Percentiles rank a stretch among this genome's conserved stretches.
phyloP scores from a whole-genome alignment of 2,888 invertebrate genomes.

The Lumbricus terrestris region DNA sequence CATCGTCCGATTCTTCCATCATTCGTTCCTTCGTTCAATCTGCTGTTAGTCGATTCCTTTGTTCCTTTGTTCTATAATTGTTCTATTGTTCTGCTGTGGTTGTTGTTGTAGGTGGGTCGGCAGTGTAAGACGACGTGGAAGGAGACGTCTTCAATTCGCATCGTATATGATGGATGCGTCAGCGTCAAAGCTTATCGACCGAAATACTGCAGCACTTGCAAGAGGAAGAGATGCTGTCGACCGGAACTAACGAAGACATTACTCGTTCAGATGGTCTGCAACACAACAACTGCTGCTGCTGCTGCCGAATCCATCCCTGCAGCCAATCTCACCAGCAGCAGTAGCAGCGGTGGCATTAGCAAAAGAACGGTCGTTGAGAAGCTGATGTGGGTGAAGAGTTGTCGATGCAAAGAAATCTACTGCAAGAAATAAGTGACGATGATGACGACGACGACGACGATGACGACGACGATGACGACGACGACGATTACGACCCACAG shows the following conservation, averaged over 20 bases:
- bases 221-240: constrained; percentile 65
- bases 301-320: not conserved
- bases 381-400: constrained; percentile 39
- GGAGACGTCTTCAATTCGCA: constrained; percentile 11
- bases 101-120: constrained; percentile 29
- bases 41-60: too few relatives aligned
- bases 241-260: constrained; percentile 65
- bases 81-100: too few relatives aligned
- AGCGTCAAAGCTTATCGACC: constrained; percentile 69
- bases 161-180: constrained; percentile 61
- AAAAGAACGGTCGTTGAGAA: constrained; percentile 21
- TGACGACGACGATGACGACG: too few relatives aligned
- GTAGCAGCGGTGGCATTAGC: not conserved
- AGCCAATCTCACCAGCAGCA: not conserved
- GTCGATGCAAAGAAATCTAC: constrained; percentile 24
- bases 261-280: constrained; percentile 48
- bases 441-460: too few relatives aligned
- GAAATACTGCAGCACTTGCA: constrained; percentile 70
- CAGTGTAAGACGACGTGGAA: constrained; percentile 36
- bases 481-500: too few relatives aligned
- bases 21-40: too few relatives aligned
- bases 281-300: not conserved
- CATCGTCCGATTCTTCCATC: too few relatives aligned
- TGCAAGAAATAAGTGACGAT: not conserved
- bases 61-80: too few relatives aligned